A percentile compares a stretch with the other conserved stretches of the same genome.
Evolutionary conservation across 2,113 vertebrate genomes (phyloP).

Genomic region (Cynopterus brachyotis): DNA sequence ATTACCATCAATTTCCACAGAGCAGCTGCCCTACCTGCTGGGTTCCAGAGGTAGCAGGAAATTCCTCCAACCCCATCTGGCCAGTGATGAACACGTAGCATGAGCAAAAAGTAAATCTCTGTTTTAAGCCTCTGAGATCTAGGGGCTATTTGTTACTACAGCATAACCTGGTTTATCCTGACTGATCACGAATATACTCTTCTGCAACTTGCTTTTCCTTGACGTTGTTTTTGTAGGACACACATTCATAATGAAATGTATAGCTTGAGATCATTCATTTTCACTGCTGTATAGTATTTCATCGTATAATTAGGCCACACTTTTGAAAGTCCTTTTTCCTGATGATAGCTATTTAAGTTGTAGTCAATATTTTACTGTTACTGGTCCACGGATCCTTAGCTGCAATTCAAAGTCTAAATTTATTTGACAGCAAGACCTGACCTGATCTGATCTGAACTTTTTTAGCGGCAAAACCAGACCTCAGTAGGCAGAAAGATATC

Average conservation of each 20-base stretch:
- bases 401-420: constrained; percentile 4
- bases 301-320: neutral
- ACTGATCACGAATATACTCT: neutral
- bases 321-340: neutral
- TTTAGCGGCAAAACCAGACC: neutral
- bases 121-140: neutral
- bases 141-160: neutral
- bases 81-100: neutral
- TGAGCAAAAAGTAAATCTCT: neutral
- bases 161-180: neutral
- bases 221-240: neutral
- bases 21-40: neutral
- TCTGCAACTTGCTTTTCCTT: neutral
- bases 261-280: neutral
- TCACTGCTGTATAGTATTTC: neutral
- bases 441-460: neutral
- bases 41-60: neutral
- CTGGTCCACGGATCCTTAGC: neutral
- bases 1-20: neutral
- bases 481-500: neutral
- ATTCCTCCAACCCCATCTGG: too few relatives aligned
- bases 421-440: neutral
- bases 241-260: neutral
- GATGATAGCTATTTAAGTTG: neutral
- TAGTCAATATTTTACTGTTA: neutral